Percentiles rank a stretch among this genome's conserved stretches.
Evolutionary conservation across 2,113 vertebrate genomes (phyloP).

Genomic region (Ictalurus punctatus): DNA sequence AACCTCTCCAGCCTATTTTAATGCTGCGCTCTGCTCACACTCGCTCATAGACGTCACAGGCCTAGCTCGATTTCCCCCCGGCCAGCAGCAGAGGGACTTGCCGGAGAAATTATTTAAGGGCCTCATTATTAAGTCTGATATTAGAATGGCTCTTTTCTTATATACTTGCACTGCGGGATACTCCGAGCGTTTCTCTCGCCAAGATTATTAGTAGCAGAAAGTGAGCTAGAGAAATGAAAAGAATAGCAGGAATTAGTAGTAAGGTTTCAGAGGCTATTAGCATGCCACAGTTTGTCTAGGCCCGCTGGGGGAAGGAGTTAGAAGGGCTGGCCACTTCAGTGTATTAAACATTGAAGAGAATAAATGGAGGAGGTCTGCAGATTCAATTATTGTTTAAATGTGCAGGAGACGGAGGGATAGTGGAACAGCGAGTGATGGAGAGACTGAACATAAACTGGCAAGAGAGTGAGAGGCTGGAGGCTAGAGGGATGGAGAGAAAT

Average conservation of each 20-base stretch:
- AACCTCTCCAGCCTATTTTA: conserved; percentile 35
- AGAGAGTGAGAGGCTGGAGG: conserved; percentile 14
- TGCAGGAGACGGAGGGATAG: conserved; percentile 55
- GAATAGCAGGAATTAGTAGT: conserved; percentile 32
- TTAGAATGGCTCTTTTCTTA: conserved; percentile 39
- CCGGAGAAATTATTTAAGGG: conserved; percentile 47
- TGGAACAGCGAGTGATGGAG: conserved; percentile 56
- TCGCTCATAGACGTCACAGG: conserved; percentile 1
- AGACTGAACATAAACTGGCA: conserved; percentile 50
- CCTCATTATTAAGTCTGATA: conserved; percentile 42
- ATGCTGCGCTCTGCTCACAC: conserved; percentile 21
- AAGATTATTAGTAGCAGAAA: conserved; percentile 19
- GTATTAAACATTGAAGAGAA: conserved; percentile 43
- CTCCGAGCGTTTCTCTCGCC: conserved; percentile 11
- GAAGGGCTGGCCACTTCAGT: conserved; percentile 30
- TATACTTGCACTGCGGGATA: conserved; percentile 44
- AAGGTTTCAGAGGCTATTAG: conserved; percentile 38
- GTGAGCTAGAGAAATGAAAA: conserved; percentile 29
- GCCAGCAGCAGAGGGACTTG: conserved; percentile 35
- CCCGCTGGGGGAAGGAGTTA: conserved; percentile 7
- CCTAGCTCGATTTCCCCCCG: conserved; percentile 30
- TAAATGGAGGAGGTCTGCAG: conserved; percentile 28
- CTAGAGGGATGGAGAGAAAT: conserved; percentile 40
- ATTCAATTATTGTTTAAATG: conserved; percentile 52
- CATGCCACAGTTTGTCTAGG: conserved; percentile 15